Evolutionary conservation across 2,888 invertebrate species (phyloP), one percentile per base, ranked within the genome.

Genomic region (Ennomos erosarius): DNA sequence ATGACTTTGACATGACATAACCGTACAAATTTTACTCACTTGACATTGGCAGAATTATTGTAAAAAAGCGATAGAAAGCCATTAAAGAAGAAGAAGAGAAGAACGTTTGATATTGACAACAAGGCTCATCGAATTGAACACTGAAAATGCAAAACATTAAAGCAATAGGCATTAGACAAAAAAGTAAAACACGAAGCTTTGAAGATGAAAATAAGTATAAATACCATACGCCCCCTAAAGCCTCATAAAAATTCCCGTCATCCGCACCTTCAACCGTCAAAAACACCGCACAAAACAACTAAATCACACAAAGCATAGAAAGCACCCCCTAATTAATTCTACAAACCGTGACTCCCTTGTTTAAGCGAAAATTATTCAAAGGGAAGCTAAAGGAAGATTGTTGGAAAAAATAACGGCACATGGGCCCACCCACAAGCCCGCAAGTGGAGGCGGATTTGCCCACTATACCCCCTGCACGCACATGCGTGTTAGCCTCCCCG

Each of bases 401-500:
- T 68, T 68, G 64, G 74, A 81, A 77, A 59, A 81, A 73, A 68
- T 54, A 57, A 71, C 82, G 75, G 75, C 73, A 26, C 26, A 74
- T 75, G 75, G 76, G 74, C 74, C 75, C 78, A 71, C 75, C 71
- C 74, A 73, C 73, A 57, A 65, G 54, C 51, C 67, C 66, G 66
- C 67, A 40, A 12, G 67, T 61, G 62, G 53, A 61, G 64, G 53
- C 62, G 64, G 64, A 65, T 65, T 37, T 48, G 54, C 62, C 61
- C 56, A 43, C 53, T 55, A 49, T 55, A 55, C 69, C 54, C 61
- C 55, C 73, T 71, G 71, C 72, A 90, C 90, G 90, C 90, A 90
- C 90, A 90, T 90, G 90, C 90, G 91, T 90, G 80, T 77, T 81
- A 53, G 77, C 71, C 69, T 64, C 72, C 76, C 75, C 77, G 79